phyloP scores from a whole-genome alignment of 2,888 invertebrate species.

The Aleiodes alternator region DNA sequence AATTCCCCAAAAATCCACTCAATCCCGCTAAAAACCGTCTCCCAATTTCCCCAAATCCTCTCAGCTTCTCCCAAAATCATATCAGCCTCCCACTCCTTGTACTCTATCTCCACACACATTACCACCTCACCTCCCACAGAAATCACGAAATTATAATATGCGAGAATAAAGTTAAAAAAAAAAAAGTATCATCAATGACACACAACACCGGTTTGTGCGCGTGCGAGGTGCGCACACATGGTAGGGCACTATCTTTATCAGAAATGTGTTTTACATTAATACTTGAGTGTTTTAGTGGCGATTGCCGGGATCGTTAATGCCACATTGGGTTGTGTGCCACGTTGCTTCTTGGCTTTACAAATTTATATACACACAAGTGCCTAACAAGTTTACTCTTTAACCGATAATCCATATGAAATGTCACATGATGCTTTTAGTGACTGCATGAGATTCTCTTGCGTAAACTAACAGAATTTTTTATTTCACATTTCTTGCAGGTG shows the following conservation, averaged over 20 bases:
- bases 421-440: constrained; percentile 6
- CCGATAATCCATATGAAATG: constrained; percentile 23
- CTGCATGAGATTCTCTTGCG: background rate
- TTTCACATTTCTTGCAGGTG: constrained; percentile 2
- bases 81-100: constrained; percentile 13
- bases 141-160: constrained; percentile 41
- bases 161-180: constrained; percentile 32
- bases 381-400: constrained; percentile 45
- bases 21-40: too few relatives aligned
- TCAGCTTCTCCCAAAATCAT: constrained; percentile 1
- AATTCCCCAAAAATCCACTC: too few relatives aligned
- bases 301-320: constrained; percentile 72
- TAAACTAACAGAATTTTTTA: background rate
- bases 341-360: constrained; percentile 71
- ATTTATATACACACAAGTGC: constrained; percentile 66
- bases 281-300: constrained; percentile 73
- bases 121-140: background rate
- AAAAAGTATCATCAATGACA: constrained; percentile 31
- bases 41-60: too few relatives aligned
- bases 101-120: constrained; percentile 31
- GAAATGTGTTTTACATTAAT: constrained; percentile 75
- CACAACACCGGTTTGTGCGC: constrained; percentile 5
- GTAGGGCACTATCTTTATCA: constrained; percentile 72
- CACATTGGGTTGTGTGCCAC: constrained; percentile 68
- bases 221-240: constrained; percentile 38